Percentiles rank a stretch among this genome's conserved stretches.
Evolutionary conservation across 2,113 vertebrate genomes (phyloP).

Genomic region (Guaruba guarouba): DNA sequence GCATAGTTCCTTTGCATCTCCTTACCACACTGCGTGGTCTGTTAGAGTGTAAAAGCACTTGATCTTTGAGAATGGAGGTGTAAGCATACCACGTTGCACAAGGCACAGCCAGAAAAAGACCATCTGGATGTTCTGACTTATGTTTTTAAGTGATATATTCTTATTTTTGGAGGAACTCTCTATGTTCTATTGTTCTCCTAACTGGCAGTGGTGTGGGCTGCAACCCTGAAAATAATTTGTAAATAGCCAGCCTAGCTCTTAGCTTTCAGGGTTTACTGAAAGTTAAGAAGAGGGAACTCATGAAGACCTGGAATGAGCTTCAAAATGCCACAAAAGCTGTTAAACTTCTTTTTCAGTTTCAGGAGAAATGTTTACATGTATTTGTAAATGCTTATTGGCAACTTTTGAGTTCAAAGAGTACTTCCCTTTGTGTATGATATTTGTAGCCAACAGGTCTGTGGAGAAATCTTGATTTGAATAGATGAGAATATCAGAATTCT

Average conservation of each 20-base stretch:
- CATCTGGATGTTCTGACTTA: background rate
- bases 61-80: background rate
- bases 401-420: background rate
- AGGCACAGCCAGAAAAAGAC: background rate
- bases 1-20: background rate
- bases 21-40: background rate
- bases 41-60: background rate
- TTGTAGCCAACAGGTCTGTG: background rate
- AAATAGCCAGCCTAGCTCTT: background rate
- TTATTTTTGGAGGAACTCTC: background rate
- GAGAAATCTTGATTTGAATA: background rate
- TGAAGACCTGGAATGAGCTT: background rate
- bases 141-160: background rate
- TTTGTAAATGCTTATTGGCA: slow-evolving; percentile 18
- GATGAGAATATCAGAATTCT: background rate
- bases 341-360: background rate
- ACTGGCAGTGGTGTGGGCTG: background rate
- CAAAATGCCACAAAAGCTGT: background rate
- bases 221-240: background rate
- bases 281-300: background rate
- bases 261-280: background rate
- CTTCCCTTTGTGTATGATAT: background rate
- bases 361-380: background rate
- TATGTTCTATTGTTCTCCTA: background rate
- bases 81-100: background rate